Base-by-base conservation (phyloP, 2,888 invertebrate species). In the Podotricha telesiphe region DNA sequence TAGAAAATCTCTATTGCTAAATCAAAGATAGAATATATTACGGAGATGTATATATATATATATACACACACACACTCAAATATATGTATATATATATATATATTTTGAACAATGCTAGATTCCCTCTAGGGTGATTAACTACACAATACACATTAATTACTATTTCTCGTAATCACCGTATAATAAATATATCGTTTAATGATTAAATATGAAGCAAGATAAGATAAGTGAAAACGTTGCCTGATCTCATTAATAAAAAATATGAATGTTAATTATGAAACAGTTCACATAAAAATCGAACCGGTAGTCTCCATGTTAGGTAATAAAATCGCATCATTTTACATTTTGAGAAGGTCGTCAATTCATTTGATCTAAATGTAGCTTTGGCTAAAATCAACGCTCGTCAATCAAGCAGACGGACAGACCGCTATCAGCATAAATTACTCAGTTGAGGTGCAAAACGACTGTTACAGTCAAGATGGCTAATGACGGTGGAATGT, bases 401-500 rank as follows among this genome's bases (percentile, higher is more conserved):
- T 59, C 59, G 59, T 45, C 59, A 28, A 28, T 59, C 59, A 45
- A 59, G n/a, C n/a, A 17, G 45, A 45, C 45, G 22, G 59, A 59
- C 22, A 45, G 22, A 28, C 42, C 59, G 45, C 45, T 59, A 59
- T 45, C 45, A 45, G 45, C 45, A 59, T 68, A 74, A 72, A 72
- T 67, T 71, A 90, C 92, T 86, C 88, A 15, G 79, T 80, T 94
- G 88, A 13, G 94, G 91, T 66, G 94, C 94, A 70, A 94, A 86
- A 73, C 95, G 94, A 48, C 94, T 95, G 80, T 95, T 95, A 75
- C 95, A 94, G 75, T 96, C 94, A 64, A 55, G 55, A 96, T 88
- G 86, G 77, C 94, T 94, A 65, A 97, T 94, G 20, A 84, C 82
- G n/a, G 87, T 83, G 75, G 96, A 84, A 75, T 94, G 94, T 19